Evolutionary conservation across 2,797 vertebrate species (phyloP).

Genomic region (Tenualosa thibaudeaui): DNA sequence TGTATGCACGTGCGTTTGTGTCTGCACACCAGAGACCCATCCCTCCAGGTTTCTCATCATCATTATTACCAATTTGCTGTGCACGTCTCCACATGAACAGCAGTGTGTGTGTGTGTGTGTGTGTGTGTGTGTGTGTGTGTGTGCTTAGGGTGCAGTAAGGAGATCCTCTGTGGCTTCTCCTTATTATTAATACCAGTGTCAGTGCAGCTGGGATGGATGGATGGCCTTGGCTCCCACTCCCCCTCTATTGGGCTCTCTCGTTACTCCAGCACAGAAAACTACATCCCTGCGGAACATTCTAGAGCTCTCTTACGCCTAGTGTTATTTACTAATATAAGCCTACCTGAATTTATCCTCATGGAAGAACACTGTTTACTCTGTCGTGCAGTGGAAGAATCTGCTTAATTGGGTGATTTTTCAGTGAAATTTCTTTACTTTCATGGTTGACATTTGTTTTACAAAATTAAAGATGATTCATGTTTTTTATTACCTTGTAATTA

Average conservation of each 20-base stretch:
- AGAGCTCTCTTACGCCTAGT: neutral
- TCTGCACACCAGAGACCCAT: neutral
- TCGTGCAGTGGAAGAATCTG: neutral
- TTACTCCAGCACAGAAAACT: neutral
- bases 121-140: neutral
- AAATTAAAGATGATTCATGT: neutral
- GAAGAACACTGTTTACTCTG: neutral
- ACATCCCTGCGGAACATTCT: neutral
- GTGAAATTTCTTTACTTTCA: neutral
- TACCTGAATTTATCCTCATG: neutral
- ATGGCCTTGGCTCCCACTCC: neutral
- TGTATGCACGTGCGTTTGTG: neutral
- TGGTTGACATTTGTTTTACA: neutral
- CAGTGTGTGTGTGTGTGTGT: neutral
- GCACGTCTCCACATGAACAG: neutral
- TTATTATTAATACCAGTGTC: neutral
- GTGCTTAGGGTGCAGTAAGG: neutral
- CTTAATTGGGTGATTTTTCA: neutral
- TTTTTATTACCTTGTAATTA: neutral
- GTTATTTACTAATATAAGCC: neutral
- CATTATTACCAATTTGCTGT: constrained; percentile 5
- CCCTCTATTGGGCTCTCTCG: neutral
- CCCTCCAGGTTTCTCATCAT: constrained; percentile 8
- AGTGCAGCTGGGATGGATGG: neutral
- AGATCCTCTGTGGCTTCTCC: neutral